phyloP scores from a whole-genome alignment of 2,888 invertebrate species.

The Spialia ferax region DNA sequence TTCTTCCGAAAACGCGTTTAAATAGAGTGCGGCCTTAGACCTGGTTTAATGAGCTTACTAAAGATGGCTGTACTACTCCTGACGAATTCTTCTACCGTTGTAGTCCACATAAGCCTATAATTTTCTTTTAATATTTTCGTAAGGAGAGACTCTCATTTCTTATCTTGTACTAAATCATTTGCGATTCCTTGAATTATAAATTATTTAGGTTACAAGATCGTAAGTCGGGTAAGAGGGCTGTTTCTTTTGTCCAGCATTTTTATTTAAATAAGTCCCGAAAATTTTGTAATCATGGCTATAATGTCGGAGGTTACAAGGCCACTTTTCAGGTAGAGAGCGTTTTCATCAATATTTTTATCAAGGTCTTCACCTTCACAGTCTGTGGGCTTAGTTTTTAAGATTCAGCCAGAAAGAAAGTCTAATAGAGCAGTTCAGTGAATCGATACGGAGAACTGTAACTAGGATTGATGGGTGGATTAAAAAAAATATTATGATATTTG shows the following conservation, averaged over 20 bases:
- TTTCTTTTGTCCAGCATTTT: background rate
- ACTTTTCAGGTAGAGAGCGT: constrained; percentile 55
- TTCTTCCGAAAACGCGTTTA: no score
- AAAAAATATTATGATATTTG: no score
- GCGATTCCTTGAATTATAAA: no score
- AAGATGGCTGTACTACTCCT: no score
- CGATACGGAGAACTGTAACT: background rate
- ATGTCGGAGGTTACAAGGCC: constrained; percentile 46
- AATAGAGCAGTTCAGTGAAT: constrained; percentile 11
- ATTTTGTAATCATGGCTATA: background rate
- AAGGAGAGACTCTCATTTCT: no score
- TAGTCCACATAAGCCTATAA: no score
- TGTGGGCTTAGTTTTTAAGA: constrained; percentile 16
- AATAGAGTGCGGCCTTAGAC: no score
- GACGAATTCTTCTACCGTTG: no score
- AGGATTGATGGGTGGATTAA: background rate
- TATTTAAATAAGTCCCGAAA: background rate
- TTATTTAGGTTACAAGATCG: no score
- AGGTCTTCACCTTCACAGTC: constrained; percentile 19
- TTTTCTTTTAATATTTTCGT: no score
- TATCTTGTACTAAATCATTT: no score
- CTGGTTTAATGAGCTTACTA: no score
- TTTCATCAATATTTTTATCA: constrained; percentile 50
- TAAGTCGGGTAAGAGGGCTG: background rate
- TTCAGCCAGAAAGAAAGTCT: constrained; percentile 11